phyloP scores from a whole-genome alignment of 1,140 invertebrate genomes.

The Drosophila littoralis region DNA sequence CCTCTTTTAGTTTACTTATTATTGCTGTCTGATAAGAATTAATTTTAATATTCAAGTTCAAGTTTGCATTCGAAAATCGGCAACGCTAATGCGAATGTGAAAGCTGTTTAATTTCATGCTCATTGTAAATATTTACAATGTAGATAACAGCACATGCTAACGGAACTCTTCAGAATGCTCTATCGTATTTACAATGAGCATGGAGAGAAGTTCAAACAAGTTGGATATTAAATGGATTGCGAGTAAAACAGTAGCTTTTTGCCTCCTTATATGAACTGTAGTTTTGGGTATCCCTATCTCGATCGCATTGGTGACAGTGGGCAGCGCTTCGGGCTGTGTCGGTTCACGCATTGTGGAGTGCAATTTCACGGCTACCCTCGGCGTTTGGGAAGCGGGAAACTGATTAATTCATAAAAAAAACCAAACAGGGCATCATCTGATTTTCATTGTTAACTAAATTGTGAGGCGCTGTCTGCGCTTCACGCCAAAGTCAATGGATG shows the following conservation, averaged over 20 bases:
- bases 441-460: conserved; percentile 68
- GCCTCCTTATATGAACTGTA: background rate
- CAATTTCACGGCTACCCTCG: conserved; percentile 29
- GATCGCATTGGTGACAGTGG: conserved; percentile 9
- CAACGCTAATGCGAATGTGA: background rate
- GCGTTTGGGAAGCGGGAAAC: conserved; percentile 43
- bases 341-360: conserved; percentile 62
- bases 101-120: background rate
- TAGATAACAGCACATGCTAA: background rate
- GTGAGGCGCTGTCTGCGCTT: conserved; percentile 61
- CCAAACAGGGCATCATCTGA: conserved; percentile 21
- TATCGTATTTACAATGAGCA: no score
- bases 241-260: no score
- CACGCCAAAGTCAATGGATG: conserved; percentile 67
- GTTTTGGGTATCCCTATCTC: background rate
- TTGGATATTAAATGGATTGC: no score
- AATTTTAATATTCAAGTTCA: no score
- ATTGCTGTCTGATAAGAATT: no score
- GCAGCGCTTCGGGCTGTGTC: conserved; percentile 18
- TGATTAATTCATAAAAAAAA: conserved; percentile 66
- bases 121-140: background rate
- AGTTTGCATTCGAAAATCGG: no score
- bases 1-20: background rate
- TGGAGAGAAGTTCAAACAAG: no score
- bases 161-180: background rate